Base-by-base conservation (phyloP, 2,888 invertebrate genomes). In the Plebejus melissa region DNA sequence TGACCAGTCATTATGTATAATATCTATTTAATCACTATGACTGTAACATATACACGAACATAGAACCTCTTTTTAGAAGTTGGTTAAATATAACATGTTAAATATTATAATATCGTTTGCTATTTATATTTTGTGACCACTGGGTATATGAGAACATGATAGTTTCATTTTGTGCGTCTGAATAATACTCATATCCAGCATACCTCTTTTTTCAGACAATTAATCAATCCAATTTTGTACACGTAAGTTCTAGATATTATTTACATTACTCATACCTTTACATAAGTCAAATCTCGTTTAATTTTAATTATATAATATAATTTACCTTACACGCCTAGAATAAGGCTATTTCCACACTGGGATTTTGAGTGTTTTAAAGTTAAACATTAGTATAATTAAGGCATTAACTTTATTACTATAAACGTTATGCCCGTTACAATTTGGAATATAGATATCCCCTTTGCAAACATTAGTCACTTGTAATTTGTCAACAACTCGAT, bases 161-260 rank as follows among this genome's bases (percentile, higher is more conserved):
- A 38, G 70, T 41, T 41, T 70, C 11, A 69, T 38, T 71, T 71
- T 71, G 71, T 71, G 71, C 71, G 46, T 71, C 71, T 50, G 65
- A 32, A 32, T 11, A 65, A 36, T 65, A 32, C 65, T 2, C 65
- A 36, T 65, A 36, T 65, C 5, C 16, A 65, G 4, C 65, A 65
- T 16, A 36, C 13, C 5, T 36, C 13, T 13, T 11, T 60, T 60
- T 28, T 28, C 28, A 28, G 28, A 60, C 28, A 7, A 1, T 13
- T 9, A 58, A 28, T 28, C 32, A 13, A 28, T 36, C 32, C 32
- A 13, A 65, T 65, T 65, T 65, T 65, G 32, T 65, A 65, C 65
- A 65, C 32, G 5, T 32, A 32, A 32, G 4, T 32, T 11, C 32
- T 65, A 32, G 32, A 32, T 13, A 36, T 36, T 65, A 65, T 65